Conservation (phyloP, 2,888 invertebrate genomes). For the Saturnia japonica region DNA sequence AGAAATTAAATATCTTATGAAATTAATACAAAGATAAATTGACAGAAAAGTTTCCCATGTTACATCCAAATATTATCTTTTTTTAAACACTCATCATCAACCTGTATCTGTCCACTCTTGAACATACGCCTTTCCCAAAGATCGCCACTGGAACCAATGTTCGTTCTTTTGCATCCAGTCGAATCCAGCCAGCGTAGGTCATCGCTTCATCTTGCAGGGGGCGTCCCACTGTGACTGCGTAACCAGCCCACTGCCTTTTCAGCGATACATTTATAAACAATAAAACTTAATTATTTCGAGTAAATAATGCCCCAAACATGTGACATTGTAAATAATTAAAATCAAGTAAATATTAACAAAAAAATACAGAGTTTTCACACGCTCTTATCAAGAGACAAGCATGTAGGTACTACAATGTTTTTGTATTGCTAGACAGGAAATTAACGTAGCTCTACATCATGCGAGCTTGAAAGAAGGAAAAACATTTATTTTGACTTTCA, state of each 20-base stretch:
- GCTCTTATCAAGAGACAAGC: neutral
- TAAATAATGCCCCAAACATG: neutral
- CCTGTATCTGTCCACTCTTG: too few species aligned
- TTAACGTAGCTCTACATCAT: neutral
- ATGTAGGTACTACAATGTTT: neutral
- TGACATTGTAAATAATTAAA: neutral
- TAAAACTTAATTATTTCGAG: neutral
- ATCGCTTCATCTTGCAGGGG: too few species aligned
- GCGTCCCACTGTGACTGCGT: too few species aligned
- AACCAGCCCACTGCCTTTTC: too few species aligned
- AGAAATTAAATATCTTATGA: neutral
- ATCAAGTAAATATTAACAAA: neutral
- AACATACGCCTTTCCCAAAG: too few species aligned
- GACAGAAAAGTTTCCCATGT: neutral
- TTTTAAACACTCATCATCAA: too few species aligned
- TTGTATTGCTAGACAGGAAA: neutral
- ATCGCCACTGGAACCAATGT: too few species aligned
- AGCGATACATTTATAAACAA: too few species aligned
- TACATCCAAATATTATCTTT: neutral
- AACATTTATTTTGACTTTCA: neutral
- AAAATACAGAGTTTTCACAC: neutral
- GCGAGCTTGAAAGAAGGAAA: neutral
- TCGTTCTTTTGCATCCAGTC: too few species aligned
- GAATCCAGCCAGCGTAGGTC: too few species aligned
- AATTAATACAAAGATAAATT: neutral